Evolutionary conservation across 2,888 invertebrate species (phyloP).

Genomic region (Drosophila macrospina): DNA sequence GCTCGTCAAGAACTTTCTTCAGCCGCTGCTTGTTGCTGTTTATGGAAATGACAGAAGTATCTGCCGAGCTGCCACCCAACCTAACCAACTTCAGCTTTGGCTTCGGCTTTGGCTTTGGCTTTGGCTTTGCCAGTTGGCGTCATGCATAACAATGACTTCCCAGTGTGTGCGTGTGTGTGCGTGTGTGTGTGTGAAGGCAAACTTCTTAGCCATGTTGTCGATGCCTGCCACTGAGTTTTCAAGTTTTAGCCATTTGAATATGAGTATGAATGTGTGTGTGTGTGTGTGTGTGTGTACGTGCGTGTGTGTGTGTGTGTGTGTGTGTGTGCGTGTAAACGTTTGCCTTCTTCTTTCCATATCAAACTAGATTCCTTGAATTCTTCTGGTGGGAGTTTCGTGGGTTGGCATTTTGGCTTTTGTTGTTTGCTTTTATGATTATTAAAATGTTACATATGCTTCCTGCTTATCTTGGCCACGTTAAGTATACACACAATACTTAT

Average conservation of each 20-base stretch:
- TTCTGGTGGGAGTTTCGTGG: conserved; percentile 22
- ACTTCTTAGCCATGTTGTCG: conserved; percentile 34
- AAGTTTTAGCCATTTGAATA: conserved; percentile 65
- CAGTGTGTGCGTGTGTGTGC: no score
- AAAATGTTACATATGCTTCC: conserved; percentile 60
- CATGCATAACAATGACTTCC: conserved; percentile 82
- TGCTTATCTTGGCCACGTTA: conserved; percentile 2
- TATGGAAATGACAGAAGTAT: conserved; percentile 71
- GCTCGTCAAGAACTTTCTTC: no score
- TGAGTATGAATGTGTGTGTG: conserved; percentile 43
- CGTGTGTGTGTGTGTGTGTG: conserved; percentile 41
- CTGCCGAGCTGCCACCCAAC: conserved; percentile 12
- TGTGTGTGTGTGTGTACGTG: conserved; percentile 37
- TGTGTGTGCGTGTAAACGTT: conserved; percentile 51
- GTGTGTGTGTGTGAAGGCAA: conserved; percentile 28
- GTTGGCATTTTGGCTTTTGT: conserved; percentile 42
- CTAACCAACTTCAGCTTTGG: conserved; percentile 49
- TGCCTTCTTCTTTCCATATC: conserved; percentile 36
- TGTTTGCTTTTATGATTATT: conserved; percentile 76
- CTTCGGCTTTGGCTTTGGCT: conserved; percentile 46
- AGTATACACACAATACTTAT: no score
- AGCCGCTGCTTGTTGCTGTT: conserved; percentile 54
- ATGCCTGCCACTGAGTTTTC: conserved; percentile 35
- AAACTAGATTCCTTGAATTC: conserved; percentile 47
- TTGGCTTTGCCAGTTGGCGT: conserved; percentile 62